A percentile compares a stretch with the other conserved stretches of the same genome.
phyloP scores from a whole-genome alignment of 2,797 vertebrate species.

The Fistularia tabacaria region DNA sequence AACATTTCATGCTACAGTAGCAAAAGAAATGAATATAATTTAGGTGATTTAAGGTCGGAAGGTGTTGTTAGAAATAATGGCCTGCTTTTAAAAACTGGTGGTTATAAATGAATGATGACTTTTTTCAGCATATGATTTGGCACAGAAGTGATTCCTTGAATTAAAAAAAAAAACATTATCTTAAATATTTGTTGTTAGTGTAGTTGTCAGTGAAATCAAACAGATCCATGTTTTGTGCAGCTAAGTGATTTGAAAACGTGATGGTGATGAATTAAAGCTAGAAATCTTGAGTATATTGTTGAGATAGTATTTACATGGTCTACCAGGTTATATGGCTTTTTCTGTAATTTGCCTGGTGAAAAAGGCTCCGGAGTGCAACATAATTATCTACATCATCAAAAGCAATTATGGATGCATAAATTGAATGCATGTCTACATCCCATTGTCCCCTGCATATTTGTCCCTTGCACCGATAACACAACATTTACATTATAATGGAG shows the following conservation, averaged over 20 bases:
- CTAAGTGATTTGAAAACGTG: slow-evolving; percentile 16
- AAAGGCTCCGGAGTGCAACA: slow-evolving; percentile 57
- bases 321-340: slow-evolving; percentile 37
- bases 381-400: slow-evolving; percentile 77
- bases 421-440: slow-evolving; percentile 69
- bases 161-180: no score
- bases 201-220: no score
- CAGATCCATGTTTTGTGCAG: neutral
- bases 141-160: no score
- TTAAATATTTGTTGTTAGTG: no score
- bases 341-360: slow-evolving; percentile 31
- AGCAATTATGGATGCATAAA: slow-evolving; percentile 74
- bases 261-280: slow-evolving; percentile 3
- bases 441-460: slow-evolving; percentile 72
- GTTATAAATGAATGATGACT: no score
- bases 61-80: no score
- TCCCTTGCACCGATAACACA: slow-evolving; percentile 67
- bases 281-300: slow-evolving; percentile 8
- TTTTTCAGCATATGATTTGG: no score
- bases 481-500: slow-evolving; percentile 75
- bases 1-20: no score
- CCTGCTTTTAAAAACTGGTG: no score
- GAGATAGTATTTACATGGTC: slow-evolving; percentile 31
- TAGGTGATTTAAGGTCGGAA: no score
- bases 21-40: no score